phyloP scores from a whole-genome alignment of 1,140 invertebrate species.

The Zophobas atratus region DNA sequence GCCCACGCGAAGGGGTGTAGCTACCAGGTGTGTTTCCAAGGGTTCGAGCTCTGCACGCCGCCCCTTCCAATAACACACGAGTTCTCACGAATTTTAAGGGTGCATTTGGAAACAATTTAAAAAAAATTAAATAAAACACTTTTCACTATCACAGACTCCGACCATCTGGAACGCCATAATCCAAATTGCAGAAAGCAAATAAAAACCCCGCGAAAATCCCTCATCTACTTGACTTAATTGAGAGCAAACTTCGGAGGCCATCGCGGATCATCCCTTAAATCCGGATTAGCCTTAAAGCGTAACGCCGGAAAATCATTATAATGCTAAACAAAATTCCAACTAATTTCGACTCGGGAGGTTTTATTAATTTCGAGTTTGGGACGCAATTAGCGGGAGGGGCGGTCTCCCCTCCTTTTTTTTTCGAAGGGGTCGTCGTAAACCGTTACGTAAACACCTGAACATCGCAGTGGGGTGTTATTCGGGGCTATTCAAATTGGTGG shows the following conservation, averaged over 20 bases:
- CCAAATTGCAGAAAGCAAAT: too few relatives aligned
- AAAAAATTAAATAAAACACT: too few relatives aligned
- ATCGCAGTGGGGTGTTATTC: too few relatives aligned
- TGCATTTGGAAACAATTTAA: too few relatives aligned
- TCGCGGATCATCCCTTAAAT: constrained; percentile 18
- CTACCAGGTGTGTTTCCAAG: not conserved
- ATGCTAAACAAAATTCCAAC: not conserved
- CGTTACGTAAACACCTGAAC: too few relatives aligned
- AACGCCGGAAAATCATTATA: not conserved
- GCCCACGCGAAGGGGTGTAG: not conserved
- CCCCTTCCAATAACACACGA: too few relatives aligned
- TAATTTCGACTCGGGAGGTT: not conserved
- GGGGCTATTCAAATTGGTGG: too few relatives aligned
- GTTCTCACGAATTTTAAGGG: too few relatives aligned
- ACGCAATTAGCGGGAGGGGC: too few relatives aligned
- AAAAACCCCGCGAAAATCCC: not conserved
- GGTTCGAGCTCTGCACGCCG: not conserved
- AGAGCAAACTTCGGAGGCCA: constrained; percentile 4
- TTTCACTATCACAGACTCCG: too few relatives aligned
- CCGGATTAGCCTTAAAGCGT: not conserved
- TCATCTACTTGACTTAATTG: constrained; percentile 1
- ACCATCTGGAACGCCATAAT: too few relatives aligned
- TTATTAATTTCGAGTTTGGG: not conserved
- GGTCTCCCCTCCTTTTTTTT: too few relatives aligned
- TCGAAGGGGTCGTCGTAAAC: not conserved